These are phyloP conservation scores for Lytechinus pictus DNA, from an alignment of 35 echinoderm and acorn worm genomes.

Conservation along the genomic window DNA sequence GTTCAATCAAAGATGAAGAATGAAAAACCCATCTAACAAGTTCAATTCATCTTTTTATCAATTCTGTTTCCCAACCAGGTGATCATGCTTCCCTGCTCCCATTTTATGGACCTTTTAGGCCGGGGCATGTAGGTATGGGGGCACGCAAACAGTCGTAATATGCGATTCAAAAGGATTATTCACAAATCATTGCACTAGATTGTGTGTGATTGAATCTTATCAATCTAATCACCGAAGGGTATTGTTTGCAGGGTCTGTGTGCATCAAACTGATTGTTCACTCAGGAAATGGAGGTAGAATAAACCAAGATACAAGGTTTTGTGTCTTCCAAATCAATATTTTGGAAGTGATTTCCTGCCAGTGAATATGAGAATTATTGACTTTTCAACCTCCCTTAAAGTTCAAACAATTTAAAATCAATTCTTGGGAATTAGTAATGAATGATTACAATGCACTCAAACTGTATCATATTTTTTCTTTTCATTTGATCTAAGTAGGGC, in stretches of 20 bases:
- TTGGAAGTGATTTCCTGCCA: neutral
- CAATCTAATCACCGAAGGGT: neutral
- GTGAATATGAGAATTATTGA: neutral
- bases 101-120: conserved; percentile 12
- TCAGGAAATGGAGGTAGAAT: neutral
- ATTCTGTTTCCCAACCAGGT: neutral
- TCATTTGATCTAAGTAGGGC: neutral
- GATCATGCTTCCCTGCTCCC: neutral
- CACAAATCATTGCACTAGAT: conserved; percentile 4
- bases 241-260: conserved; percentile 10
- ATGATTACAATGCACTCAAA: neutral
- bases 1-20: conserved; percentile 23
- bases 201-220: conserved; percentile 12
- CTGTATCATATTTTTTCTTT: neutral
- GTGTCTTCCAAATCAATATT: neutral
- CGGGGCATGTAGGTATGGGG: neutral
- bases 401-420: neutral
- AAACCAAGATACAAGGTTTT: neutral
- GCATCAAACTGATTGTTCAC: neutral
- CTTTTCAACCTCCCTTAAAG: neutral
- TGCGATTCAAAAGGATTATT: conserved; percentile 2
- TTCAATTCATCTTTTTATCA: neutral
- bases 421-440: neutral
- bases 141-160: neutral
- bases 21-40: neutral